These are phyloP conservation scores for Anarrhichthys ocellatus DNA, from an alignment of 2,113 vertebrate genomes.

Conservation along the genomic window DNA sequence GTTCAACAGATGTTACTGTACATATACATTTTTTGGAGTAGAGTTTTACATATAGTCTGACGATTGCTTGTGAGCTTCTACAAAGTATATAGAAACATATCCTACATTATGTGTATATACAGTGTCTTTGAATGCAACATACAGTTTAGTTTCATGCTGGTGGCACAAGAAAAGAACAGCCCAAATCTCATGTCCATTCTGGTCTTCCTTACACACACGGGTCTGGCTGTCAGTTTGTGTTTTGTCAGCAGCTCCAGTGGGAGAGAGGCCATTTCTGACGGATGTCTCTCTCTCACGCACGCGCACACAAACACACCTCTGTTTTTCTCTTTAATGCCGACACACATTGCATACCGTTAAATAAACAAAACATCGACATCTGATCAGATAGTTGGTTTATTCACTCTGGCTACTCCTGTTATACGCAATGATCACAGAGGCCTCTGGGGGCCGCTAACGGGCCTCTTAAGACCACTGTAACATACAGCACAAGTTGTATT, in stretches of 20 bases:
- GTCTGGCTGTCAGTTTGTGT: slow-evolving; percentile 75
- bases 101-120: neutral
- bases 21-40: too few species aligned
- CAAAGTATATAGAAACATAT: too few species aligned
- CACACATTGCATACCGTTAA: neutral
- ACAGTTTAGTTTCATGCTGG: neutral
- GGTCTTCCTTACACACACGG: slow-evolving; percentile 4
- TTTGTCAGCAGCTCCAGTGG: slow-evolving; percentile 76
- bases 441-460: slow-evolving; percentile 10
- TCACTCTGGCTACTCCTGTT: neutral
- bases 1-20: too few species aligned
- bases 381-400: neutral
- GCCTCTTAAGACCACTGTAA: neutral
- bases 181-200: slow-evolving; percentile 19
- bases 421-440: neutral
- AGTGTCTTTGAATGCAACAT: neutral
- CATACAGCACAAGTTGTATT: neutral
- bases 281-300: slow-evolving; percentile 14
- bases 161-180: slow-evolving; percentile 20
- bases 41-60: neutral
- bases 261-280: slow-evolving; percentile 77
- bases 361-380: neutral
- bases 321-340: slow-evolving; percentile 56
- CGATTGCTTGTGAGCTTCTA: neutral
- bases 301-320: slow-evolving; percentile 6